Base-by-base conservation (phyloP, 1,140 invertebrate genomes). In the Hermetia illucens region DNA sequence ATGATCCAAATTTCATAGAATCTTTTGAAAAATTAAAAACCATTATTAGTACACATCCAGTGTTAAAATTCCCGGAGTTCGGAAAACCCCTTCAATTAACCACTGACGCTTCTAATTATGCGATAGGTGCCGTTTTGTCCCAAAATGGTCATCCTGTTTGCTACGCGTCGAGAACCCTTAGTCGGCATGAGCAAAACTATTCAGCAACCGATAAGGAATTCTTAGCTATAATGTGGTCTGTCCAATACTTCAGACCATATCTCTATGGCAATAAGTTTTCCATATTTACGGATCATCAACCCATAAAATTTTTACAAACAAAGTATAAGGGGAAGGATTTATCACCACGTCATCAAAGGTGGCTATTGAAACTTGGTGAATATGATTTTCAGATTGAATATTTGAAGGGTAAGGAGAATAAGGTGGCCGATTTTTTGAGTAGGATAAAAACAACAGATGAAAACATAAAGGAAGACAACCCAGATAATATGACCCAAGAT, bases 211-310 rank as follows among this genome's bases (percentile, higher is more conserved):
- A 65, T 51, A 58, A 61, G 41, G 68, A 74, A 58, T 47, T 65
- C 21, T 43, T 73, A 12, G 66, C 63, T 2, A 55, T 72, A 8
- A 48, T 72, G 1, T 65, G 55, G 53, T 57, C 57, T 3, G 48
- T 62, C 2, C 53, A 66, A 41, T 44, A 66, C 25, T 70, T 66
- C 41, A 29, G 57, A 40, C 52, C 53, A 12, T 72, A 64, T 45
- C 38, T 71, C 4, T 58, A 53, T 41, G 60, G 58, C 22, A 52
- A 38, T 37, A 48, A 58, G 34, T 37, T 55, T 41, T 53, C 32
- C 15, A 58, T 69, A 1, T 31, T 56, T n/a, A 70, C 66, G 0
- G 69, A 73, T 43, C 67, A 71, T 38, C 54, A 55, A 44, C 58
- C 62, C 5, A 41, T 61, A 15, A 40, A 47, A 31, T 24, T 12